Evolutionary conservation across 1,140 invertebrate species (phyloP).

Genomic region (Drosophila jambulina): DNA sequence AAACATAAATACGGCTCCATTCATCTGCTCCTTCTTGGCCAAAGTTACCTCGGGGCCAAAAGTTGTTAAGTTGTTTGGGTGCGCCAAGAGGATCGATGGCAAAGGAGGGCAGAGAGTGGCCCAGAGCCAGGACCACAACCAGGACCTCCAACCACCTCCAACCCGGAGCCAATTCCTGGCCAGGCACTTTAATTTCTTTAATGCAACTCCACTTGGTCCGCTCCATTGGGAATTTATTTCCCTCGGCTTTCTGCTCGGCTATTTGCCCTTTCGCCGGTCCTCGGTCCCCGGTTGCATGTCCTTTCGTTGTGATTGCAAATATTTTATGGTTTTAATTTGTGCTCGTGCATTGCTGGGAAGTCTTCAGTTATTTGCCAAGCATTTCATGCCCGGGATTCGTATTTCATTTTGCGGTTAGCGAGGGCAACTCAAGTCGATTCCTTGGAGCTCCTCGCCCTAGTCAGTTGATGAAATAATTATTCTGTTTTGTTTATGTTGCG

Average conservation of each 20-base stretch:
- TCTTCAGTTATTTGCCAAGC: conserved; percentile 55
- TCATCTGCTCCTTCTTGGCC: conserved; percentile 3
- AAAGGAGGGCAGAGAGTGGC: not conserved
- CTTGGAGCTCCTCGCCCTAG: conserved; percentile 1
- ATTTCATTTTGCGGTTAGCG: conserved; percentile 44
- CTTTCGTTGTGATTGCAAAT: conserved; percentile 73
- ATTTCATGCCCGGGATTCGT: conserved; percentile 36
- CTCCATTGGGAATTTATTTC: conserved; percentile 67
- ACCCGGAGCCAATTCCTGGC: conserved; percentile 7
- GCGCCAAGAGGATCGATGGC: conserved; percentile 35
- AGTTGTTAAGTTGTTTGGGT: conserved; percentile 60
- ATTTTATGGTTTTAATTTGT: conserved; percentile 80
- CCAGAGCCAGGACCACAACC: not conserved
- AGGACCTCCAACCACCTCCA: not conserved
- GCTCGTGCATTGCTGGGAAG: conserved; percentile 42
- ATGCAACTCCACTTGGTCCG: conserved; percentile 42
- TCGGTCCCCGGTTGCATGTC: conserved; percentile 22
- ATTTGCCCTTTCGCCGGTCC: conserved; percentile 29
- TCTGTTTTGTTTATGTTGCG: conserved; percentile 18
- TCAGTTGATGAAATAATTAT: conserved; percentile 25
- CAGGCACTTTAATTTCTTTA: conserved; percentile 52
- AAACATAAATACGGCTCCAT: conserved; percentile 50
- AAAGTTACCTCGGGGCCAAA: conserved; percentile 9
- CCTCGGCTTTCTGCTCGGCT: conserved; percentile 48
- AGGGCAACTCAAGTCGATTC: conserved; percentile 5